These are phyloP conservation scores for Tinea semifulvella DNA, from an alignment of 2,888 invertebrate genomes.

Conservation along the genomic window DNA sequence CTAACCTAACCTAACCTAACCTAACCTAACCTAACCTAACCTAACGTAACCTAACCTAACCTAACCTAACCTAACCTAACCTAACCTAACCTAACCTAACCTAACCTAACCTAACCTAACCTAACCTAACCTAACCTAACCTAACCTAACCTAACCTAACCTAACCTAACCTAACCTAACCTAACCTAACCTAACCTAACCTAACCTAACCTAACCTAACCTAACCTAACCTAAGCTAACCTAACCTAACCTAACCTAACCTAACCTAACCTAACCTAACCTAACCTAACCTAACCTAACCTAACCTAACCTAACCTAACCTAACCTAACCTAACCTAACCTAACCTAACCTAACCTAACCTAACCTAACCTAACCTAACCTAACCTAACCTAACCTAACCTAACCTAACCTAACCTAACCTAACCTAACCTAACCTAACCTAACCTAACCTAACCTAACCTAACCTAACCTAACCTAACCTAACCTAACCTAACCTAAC, in stretches of 20 bases:
- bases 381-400: too few relatives aligned
- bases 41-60: constrained; percentile 16
- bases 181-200: constrained; percentile 15
- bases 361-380: too few relatives aligned
- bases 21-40: constrained; percentile 20
- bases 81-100: constrained; percentile 16
- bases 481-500: too few relatives aligned
- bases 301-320: too few relatives aligned
- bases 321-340: too few relatives aligned
- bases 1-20: constrained; percentile 18
- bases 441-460: too few relatives aligned
- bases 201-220: constrained; percentile 1
- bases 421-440: too few relatives aligned
- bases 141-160: constrained; percentile 14
- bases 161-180: constrained; percentile 5
- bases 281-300: too few relatives aligned
- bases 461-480: too few relatives aligned
- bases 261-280: too few relatives aligned
- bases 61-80: constrained; percentile 15
- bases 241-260: constrained; percentile 6
- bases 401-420: too few relatives aligned
- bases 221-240: not conserved
- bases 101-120: constrained; percentile 17
- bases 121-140: constrained; percentile 15
- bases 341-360: too few relatives aligned